These are phyloP conservation scores for Luffia ferchaultella DNA, from an alignment of 2,888 invertebrate species.

Conservation along the genomic window DNA sequence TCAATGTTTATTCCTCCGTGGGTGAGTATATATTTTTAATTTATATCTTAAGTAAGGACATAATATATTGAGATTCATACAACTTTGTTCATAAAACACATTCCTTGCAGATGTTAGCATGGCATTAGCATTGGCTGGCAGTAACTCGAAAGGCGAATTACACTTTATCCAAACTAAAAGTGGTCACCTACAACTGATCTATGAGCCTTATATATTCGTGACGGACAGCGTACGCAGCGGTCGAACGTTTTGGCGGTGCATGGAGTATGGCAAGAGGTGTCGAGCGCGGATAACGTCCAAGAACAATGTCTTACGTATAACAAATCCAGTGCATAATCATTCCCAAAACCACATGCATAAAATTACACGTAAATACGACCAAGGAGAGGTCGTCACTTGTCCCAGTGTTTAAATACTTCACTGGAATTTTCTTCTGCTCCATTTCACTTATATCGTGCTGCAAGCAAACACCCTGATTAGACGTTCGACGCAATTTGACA, in stretches of 20 bases:
- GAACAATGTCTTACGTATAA: slow-evolving; percentile 48
- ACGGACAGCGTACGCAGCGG: slow-evolving; percentile 59
- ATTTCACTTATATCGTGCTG: too few species aligned
- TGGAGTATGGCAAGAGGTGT: slow-evolving; percentile 57
- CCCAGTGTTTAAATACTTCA: slow-evolving; percentile 32
- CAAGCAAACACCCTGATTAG: too few species aligned
- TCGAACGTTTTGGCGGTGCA: slow-evolving; percentile 58
- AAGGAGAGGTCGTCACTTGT: slow-evolving; percentile 54
- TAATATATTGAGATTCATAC: too few species aligned
- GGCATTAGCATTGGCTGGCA: slow-evolving; percentile 10
- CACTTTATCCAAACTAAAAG: slow-evolving; percentile 61
- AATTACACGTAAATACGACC: slow-evolving; percentile 48
- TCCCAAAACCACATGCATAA: slow-evolving; percentile 47
- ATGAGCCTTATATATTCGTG: slow-evolving; percentile 57
- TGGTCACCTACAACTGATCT: slow-evolving; percentile 53
- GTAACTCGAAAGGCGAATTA: slow-evolving; percentile 42
- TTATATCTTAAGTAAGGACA: too few species aligned
- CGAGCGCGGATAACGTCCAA: slow-evolving; percentile 59
- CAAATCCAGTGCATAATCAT: slow-evolving; percentile 56
- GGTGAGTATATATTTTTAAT: too few species aligned
- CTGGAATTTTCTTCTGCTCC: too few species aligned
- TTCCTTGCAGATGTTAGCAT: not conserved
- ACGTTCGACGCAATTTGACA: too few species aligned
- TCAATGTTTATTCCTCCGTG: too few species aligned
- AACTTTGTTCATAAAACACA: too few species aligned